phyloP scores from a whole-genome alignment of 2,888 invertebrate genomes.

The Standfussiana lucernea region DNA sequence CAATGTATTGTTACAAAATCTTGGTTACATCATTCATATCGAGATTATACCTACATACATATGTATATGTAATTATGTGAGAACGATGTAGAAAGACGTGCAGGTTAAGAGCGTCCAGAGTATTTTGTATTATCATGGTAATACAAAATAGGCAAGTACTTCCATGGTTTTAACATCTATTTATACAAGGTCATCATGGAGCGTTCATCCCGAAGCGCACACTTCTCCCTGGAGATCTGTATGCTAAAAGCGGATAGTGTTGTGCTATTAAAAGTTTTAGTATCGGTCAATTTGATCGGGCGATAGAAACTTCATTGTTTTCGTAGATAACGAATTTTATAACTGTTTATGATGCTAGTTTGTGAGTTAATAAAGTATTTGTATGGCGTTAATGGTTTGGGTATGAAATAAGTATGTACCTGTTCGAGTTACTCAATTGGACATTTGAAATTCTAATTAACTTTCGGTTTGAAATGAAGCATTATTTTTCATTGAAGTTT shows the following conservation, averaged over 20 bases:
- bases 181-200: neutral
- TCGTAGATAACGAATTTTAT: neutral
- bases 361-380: neutral
- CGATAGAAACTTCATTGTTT: constrained; percentile 6
- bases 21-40: no score
- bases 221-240: neutral
- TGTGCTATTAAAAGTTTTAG: constrained; percentile 1
- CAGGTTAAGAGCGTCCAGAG: no score
- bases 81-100: no score
- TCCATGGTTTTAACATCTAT: no score
- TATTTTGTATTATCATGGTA: no score
- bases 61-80: no score
- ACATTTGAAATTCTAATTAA: neutral
- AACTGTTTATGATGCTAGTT: neutral
- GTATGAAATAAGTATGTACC: neutral
- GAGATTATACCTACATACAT: no score
- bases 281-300: neutral
- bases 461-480: neutral
- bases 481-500: neutral
- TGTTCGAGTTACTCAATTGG: neutral
- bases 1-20: no score
- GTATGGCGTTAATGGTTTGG: no score
- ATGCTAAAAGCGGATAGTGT: constrained; percentile 24
- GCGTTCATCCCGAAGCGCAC: neutral
- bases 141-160: neutral